phyloP scores from a whole-genome alignment of 2,113 vertebrate genomes.

The Colinus virginianus region DNA sequence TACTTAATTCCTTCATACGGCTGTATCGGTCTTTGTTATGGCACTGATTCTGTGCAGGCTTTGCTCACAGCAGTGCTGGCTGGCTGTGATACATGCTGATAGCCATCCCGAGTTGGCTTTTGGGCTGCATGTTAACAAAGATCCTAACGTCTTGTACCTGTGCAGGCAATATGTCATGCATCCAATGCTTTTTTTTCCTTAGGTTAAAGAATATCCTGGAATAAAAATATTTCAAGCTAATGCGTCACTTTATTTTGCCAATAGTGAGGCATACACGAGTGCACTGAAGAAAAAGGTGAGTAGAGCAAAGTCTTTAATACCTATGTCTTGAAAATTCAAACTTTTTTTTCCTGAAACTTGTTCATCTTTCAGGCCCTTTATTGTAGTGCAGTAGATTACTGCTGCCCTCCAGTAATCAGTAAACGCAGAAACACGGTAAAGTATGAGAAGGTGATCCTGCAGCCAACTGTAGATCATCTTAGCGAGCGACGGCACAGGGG shows the following conservation, averaged over 20 bases:
- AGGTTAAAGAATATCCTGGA: slow-evolving; percentile 88
- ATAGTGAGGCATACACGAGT: slow-evolving; percentile 90
- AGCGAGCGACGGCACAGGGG: neutral
- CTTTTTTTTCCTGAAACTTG: neutral
- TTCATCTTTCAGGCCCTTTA: neutral
- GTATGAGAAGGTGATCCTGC: neutral
- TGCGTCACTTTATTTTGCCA: slow-evolving; percentile 95
- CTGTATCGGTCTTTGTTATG: neutral
- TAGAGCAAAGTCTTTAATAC: neutral
- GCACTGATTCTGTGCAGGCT: neutral
- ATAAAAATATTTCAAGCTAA: slow-evolving; percentile 98
- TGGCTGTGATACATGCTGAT: neutral
- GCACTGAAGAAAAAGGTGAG: slow-evolving; percentile 92
- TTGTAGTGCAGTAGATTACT: neutral
- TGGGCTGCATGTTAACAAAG: neutral
- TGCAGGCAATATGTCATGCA: neutral
- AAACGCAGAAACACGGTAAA: neutral
- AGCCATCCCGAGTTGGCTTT: neutral
- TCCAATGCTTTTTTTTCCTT: neutral
- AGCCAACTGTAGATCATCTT: neutral
- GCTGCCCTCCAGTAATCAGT: neutral
- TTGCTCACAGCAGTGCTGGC: neutral
- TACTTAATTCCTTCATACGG: neutral
- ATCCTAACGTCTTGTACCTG: neutral
- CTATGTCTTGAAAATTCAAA: neutral